These are phyloP conservation scores for Uria aalge DNA, from an alignment of 2,113 vertebrate genomes.

Conservation along the genomic window DNA sequence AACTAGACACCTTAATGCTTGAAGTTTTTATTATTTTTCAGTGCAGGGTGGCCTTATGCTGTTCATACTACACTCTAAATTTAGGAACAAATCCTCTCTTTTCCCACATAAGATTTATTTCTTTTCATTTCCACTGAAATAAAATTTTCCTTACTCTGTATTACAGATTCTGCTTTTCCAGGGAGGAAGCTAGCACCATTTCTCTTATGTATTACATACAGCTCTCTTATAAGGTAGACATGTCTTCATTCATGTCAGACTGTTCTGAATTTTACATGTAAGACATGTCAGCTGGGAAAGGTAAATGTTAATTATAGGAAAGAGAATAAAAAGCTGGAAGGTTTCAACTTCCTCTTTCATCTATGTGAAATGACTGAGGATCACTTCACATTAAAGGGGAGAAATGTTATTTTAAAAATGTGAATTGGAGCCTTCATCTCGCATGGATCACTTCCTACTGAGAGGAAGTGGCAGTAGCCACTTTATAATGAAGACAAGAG, in stretches of 20 bases:
- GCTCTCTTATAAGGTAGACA: neutral
- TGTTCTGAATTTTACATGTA: neutral
- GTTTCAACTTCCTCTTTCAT: constrained; percentile 7
- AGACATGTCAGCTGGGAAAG: neutral
- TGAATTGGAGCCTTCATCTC: neutral
- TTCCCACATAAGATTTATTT: constrained; percentile 18
- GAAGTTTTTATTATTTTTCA: neutral
- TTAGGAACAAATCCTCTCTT: constrained; percentile 17
- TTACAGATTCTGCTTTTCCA: neutral
- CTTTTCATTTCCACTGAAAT: constrained; percentile 12
- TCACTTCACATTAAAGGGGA: constrained; percentile 12
- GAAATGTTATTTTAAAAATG: constrained; percentile 35
- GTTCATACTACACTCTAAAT: neutral
- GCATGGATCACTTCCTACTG: neutral
- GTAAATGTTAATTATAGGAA: constrained; percentile 45
- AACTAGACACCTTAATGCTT: neutral
- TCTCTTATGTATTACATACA: neutral
- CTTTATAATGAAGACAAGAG: constrained; percentile 20
- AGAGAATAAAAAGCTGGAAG: neutral
- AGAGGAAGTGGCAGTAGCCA: constrained; percentile 5
- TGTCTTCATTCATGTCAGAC: neutral
- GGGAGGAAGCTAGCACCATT: neutral
- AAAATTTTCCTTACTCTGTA: neutral
- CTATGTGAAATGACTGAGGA: neutral
- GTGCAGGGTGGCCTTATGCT: neutral